These are phyloP conservation scores for Diogma glabrata DNA, from an alignment of 2,888 invertebrate genomes.

Conservation along the genomic window DNA sequence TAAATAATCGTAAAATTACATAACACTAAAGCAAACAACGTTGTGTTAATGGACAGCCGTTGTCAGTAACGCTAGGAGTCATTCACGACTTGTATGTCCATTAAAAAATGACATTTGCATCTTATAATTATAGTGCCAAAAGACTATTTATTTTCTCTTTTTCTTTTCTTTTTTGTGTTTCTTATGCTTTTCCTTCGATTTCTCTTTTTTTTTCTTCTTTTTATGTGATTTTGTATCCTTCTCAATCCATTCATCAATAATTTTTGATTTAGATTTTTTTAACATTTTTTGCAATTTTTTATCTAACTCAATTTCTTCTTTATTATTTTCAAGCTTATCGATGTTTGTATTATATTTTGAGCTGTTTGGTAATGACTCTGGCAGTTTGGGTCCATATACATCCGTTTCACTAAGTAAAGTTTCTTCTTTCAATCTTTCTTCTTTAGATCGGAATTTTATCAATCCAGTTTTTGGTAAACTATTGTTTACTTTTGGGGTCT, in stretches of 20 bases:
- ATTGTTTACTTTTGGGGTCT: neutral
- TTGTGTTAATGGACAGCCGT: too few relatives aligned
- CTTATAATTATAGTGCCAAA: too few relatives aligned
- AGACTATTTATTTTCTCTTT: slow-evolving; percentile 7
- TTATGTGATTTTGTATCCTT: slow-evolving; percentile 15
- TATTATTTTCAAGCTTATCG: too few relatives aligned
- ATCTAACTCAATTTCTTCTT: too few relatives aligned
- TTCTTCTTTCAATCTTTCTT: neutral
- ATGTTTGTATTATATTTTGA: neutral
- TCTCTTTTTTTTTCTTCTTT: slow-evolving; percentile 17
- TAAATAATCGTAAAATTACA: too few relatives aligned
- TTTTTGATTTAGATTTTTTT: slow-evolving; percentile 16
- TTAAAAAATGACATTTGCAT: too few relatives aligned
- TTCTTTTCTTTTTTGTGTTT: slow-evolving; percentile 19
- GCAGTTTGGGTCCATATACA: slow-evolving; percentile 7
- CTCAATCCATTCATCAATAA: slow-evolving; percentile 24
- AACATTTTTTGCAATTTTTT: slow-evolving; percentile 5
- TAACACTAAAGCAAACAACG: too few relatives aligned
- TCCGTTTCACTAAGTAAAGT: neutral
- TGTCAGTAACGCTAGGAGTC: too few relatives aligned
- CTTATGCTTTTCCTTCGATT: slow-evolving; percentile 18
- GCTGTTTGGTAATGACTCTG: neutral
- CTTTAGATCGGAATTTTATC: slow-evolving; percentile 1
- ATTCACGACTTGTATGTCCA: too few relatives aligned
- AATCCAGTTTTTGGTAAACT: neutral